Conservation (phyloP, 2,113 vertebrate genomes). For the Thamnaconus septentrionalis region DNA sequence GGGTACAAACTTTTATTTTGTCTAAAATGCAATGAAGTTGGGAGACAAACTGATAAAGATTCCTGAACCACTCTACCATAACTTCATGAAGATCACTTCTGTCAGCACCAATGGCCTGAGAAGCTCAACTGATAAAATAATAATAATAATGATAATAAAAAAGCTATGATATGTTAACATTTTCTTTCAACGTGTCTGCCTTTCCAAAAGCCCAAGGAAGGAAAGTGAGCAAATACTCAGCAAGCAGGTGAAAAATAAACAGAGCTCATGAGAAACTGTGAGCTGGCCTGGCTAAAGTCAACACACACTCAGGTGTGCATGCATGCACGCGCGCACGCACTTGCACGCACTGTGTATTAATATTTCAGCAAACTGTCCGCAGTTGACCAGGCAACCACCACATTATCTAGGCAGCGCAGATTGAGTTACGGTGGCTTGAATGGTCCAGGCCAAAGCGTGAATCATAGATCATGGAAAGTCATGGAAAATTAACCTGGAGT, state of each 20-base stretch:
- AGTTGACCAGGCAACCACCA: conserved; percentile 74
- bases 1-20: too few relatives aligned
- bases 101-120: too few relatives aligned
- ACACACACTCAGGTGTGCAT: conserved; percentile 22
- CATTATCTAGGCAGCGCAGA: conserved; percentile 62
- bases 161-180: conserved; percentile 1
- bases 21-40: too few relatives aligned
- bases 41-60: too few relatives aligned
- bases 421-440: conserved; percentile 61
- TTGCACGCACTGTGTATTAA: conserved; percentile 56
- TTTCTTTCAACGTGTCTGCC: conserved; percentile 7
- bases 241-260: conserved; percentile 38
- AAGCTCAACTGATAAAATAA: too few relatives aligned
- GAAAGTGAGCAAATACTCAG: conserved; percentile 24
- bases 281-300: conserved; percentile 26
- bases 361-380: conserved; percentile 71
- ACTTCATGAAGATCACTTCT: too few relatives aligned
- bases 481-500: too few relatives aligned
- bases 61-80: too few relatives aligned
- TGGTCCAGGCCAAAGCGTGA: too few relatives aligned
- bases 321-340: conserved; percentile 1
- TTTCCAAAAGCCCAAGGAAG: conserved; percentile 17
- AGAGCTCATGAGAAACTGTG: conserved; percentile 26
- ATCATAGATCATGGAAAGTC: too few relatives aligned
- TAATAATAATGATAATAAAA: not conserved